Percentiles rank a stretch among this genome's conserved stretches.
phyloP scores from a whole-genome alignment of 2,888 invertebrate species.

The Himalopsyche japonica region DNA sequence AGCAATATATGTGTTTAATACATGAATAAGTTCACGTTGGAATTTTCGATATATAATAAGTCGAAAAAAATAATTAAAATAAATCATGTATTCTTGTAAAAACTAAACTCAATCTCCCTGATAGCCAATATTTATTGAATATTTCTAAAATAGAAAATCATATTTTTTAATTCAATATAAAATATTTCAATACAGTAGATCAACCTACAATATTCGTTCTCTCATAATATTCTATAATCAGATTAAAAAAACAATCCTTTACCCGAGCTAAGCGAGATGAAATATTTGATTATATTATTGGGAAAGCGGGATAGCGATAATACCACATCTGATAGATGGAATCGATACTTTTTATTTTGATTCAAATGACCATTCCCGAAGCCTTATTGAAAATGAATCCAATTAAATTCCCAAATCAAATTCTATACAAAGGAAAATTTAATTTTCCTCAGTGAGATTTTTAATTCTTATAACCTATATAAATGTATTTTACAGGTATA shows the following conservation, averaged over 20 bases:
- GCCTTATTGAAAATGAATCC: slow-evolving; percentile 26
- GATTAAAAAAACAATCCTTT: neutral
- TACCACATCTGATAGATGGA: slow-evolving; percentile 15
- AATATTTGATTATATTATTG: neutral
- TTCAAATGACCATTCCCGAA: slow-evolving; percentile 13
- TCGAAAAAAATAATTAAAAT: no score
- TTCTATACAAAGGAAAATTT: slow-evolving; percentile 13
- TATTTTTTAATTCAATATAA: no score
- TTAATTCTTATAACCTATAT: neutral
- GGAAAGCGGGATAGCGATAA: neutral
- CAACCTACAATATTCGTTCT: neutral
- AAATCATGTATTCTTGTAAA: no score
- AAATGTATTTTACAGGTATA: no score
- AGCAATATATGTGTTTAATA: no score
- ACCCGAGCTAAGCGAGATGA: neutral
- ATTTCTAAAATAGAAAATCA: no score
- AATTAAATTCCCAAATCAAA: slow-evolving; percentile 24
- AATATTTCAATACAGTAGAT: no score
- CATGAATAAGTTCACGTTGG: no score
- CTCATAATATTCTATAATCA: neutral
- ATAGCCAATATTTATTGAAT: no score
- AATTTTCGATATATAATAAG: no score
- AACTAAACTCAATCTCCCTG: no score
- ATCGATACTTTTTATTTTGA: slow-evolving; percentile 22
- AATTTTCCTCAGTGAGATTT: neutral